A percentile compares a stretch with the other conserved stretches of the same genome.
Conservation (phyloP, 2,113 vertebrate species). For the Lophura nycthemera region DNA sequence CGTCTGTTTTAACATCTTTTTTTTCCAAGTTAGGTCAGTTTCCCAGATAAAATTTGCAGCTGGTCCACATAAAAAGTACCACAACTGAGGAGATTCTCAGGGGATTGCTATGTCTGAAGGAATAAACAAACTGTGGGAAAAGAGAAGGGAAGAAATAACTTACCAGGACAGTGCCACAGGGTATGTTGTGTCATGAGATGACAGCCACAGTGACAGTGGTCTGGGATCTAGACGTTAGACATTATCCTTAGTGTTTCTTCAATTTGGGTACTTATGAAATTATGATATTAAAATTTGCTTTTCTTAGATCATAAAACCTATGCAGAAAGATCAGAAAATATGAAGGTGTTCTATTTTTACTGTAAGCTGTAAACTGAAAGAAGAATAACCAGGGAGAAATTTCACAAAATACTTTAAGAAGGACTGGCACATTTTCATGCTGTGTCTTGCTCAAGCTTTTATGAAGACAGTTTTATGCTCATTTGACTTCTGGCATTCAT, state of each 20-base stretch:
- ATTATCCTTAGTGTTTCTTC: neutral
- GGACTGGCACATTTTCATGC: conserved; percentile 36
- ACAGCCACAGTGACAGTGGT: neutral
- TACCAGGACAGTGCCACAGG: neutral
- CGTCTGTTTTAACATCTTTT: neutral
- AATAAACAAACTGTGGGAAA: neutral
- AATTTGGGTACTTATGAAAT: neutral
- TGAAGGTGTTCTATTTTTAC: neutral
- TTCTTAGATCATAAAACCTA: neutral
- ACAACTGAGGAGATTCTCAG: neutral
- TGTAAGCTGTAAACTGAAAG: neutral
- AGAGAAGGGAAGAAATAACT: neutral
- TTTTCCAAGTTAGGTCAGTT: neutral
- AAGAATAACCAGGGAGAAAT: neutral
- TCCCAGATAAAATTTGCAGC: neutral
- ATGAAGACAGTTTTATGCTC: conserved; percentile 46
- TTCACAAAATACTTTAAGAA: conserved; percentile 22
- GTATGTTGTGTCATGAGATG: neutral
- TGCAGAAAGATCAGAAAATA: neutral
- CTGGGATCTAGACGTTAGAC: neutral
- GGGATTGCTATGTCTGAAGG: neutral
- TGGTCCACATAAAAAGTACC: neutral
- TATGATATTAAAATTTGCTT: neutral
- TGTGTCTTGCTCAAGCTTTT: conserved; percentile 47
- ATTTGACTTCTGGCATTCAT: conserved; percentile 66